Conservation (phyloP, 2,888 invertebrate species). For the Plusia festucae region DNA sequence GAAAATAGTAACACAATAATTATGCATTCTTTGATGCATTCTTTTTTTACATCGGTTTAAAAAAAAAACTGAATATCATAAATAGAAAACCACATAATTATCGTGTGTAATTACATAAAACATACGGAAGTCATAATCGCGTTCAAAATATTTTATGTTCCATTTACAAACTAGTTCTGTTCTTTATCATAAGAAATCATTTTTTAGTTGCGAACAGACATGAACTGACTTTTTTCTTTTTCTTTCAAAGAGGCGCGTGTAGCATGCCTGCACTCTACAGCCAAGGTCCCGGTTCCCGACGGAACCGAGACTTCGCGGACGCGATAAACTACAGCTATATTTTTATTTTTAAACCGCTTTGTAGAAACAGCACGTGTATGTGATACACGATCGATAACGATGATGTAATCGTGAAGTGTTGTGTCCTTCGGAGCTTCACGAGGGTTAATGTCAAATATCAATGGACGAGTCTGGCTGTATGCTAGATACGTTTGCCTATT, state of each 20-base stretch:
- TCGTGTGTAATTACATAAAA: too few relatives aligned
- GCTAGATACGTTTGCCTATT: conserved; percentile 1
- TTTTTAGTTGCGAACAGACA: background rate
- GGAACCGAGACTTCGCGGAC: conserved; percentile 32
- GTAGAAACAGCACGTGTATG: conserved; percentile 35
- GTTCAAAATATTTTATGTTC: too few relatives aligned
- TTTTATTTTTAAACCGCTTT: conserved; percentile 52
- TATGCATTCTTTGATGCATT: background rate
- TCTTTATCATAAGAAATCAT: background rate
- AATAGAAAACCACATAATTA: too few relatives aligned
- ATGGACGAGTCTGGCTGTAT: conserved; percentile 21
- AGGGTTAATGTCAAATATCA: conserved; percentile 40
- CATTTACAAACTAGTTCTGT: background rate
- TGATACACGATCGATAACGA: conserved; percentile 44
- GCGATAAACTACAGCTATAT: conserved; percentile 52
- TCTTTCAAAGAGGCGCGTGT: background rate
- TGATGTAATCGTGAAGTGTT: conserved; percentile 48
- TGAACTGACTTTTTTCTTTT: background rate
- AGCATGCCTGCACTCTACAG: background rate
- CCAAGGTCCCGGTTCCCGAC: conserved; percentile 30
- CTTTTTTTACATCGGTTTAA: too few relatives aligned
- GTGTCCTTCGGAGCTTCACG: conserved; percentile 20
- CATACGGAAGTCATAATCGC: too few relatives aligned
- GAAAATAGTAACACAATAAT: background rate
- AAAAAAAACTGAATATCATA: too few relatives aligned